Conservation (phyloP, 2,888 invertebrate species). For the Amiota minor region DNA sequence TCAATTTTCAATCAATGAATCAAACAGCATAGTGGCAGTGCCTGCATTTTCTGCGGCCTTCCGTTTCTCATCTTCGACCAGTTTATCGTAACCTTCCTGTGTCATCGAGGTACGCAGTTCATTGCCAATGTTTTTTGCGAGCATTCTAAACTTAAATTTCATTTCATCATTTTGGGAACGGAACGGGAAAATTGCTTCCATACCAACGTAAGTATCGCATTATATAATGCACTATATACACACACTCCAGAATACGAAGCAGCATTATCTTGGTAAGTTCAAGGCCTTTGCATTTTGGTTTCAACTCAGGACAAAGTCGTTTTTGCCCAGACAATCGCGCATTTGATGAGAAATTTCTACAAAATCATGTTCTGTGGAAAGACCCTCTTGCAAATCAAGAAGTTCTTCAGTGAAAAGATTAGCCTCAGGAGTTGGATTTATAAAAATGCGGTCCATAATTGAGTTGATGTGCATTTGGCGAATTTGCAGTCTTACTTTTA, state of each 20-base stretch:
- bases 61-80: constrained; percentile 51
- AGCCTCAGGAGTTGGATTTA: constrained; percentile 74
- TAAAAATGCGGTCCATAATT: constrained; percentile 77
- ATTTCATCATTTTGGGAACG: constrained; percentile 80
- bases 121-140: constrained; percentile 77
- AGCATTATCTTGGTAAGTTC: constrained; percentile 81
- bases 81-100: constrained; percentile 61
- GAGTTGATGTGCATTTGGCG: constrained; percentile 78
- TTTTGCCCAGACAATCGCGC: constrained; percentile 70
- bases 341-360: constrained; percentile 67
- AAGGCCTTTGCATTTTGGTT: constrained; percentile 77
- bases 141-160: constrained; percentile 79
- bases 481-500: constrained; percentile 78
- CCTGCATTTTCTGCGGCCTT: constrained; percentile 27
- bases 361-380: constrained; percentile 68
- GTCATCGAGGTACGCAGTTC: constrained; percentile 64
- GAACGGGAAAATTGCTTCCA: constrained; percentile 84
- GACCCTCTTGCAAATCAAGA: constrained; percentile 67
- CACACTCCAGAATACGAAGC: constrained; percentile 84
- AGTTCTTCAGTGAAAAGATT: constrained; percentile 68
- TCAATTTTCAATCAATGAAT: constrained; percentile 16
- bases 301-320: constrained; percentile 79
- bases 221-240: too few species aligned
- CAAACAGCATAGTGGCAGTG: too few species aligned
- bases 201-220: constrained; percentile 84